phyloP scores from a whole-genome alignment of 1,140 invertebrate genomes.

The Drosophila lacteicornis region DNA sequence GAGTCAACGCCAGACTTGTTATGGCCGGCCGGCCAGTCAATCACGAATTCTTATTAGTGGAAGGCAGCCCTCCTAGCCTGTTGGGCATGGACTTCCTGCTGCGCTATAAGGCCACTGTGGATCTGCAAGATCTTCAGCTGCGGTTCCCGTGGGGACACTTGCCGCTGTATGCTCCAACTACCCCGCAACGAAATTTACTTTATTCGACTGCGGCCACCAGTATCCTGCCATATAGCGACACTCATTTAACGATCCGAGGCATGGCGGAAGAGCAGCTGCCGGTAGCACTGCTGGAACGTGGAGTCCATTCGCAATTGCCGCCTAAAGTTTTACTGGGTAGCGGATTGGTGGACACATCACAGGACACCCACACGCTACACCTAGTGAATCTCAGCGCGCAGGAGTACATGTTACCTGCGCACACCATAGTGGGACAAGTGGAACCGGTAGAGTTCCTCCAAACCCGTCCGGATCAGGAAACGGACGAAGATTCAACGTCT shows the following conservation, averaged over 20 bases:
- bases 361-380: neutral
- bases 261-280: neutral
- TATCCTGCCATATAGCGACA: constrained; percentile 2
- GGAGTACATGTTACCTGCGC: neutral
- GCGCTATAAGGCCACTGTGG: too few relatives aligned
- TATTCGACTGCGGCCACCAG: neutral
- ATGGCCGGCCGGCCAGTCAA: too few relatives aligned
- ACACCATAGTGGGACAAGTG: neutral
- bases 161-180: too few relatives aligned
- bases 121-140: too few relatives aligned
- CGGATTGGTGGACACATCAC: neutral
- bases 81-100: too few relatives aligned
- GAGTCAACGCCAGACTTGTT: too few relatives aligned
- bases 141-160: too few relatives aligned
- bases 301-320: neutral
- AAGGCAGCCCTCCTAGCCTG: too few relatives aligned
- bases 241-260: neutral
- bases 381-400: neutral
- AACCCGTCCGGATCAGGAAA: neutral
- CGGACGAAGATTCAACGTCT: neutral
- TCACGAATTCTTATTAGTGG: too few relatives aligned
- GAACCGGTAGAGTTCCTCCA: neutral
- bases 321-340: neutral
- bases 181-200: neutral
- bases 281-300: neutral